Conservation (phyloP, 2,888 invertebrate species). For the Gymnoscelis rufifasciata region DNA sequence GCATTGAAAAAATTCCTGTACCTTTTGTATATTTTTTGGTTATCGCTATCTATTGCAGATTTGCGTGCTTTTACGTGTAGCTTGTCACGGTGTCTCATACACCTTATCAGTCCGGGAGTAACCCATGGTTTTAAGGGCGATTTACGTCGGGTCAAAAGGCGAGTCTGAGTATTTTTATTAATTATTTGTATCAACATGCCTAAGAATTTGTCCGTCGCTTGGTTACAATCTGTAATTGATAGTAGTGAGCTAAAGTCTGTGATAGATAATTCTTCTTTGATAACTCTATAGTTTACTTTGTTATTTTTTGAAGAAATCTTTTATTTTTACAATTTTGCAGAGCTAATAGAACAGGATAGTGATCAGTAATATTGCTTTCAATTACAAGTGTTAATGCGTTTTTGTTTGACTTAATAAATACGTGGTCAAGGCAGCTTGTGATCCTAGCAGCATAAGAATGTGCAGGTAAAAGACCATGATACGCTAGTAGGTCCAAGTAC, state of each 20-base stretch:
- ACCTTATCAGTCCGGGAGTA: neutral
- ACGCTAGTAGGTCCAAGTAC: neutral
- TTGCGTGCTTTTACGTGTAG: neutral
- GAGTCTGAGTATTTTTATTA: neutral
- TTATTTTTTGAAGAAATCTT: neutral
- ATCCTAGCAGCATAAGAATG: neutral
- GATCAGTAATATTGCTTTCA: neutral
- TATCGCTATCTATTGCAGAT: neutral
- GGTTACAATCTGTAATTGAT: neutral
- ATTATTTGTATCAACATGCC: neutral
- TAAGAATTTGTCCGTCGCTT: neutral
- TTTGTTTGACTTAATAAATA: neutral
- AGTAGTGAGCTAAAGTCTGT: neutral
- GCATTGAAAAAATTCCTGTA: neutral
- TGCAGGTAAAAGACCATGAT: neutral
- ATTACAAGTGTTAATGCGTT: neutral
- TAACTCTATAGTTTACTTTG: neutral
- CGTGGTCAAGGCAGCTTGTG: neutral
- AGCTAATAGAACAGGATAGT: neutral
- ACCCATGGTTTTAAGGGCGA: neutral
- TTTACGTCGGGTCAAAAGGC: neutral
- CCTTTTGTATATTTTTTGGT: neutral
- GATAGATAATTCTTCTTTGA: neutral
- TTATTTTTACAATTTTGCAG: neutral
- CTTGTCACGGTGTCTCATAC: neutral